Base-by-base conservation (phyloP, 2,113 vertebrate genomes). In the Merops nubicus region DNA sequence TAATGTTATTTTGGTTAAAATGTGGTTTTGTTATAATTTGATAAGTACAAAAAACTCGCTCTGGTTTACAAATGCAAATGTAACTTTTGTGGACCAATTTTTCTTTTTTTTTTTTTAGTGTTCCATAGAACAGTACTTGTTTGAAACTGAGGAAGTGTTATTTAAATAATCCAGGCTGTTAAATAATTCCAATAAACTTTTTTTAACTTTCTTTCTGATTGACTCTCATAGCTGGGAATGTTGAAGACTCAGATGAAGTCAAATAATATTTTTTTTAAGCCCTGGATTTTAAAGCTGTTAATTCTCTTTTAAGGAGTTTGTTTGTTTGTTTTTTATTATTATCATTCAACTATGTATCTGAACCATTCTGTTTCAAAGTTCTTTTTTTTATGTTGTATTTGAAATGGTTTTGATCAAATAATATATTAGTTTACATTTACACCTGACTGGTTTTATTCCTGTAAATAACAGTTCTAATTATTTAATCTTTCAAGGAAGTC, bases 401-500 rank as follows among this genome's bases (percentile, higher is more conserved):
- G 54, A 94, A 91, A 88, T 59, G 7, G 16, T 85, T 89, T 81
- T 53, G 28, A 75, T 91, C 34, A 88, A 92, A 85, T 83, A 76
- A 69, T 74, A 40, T 65, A 47, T 40, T 79, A 73, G 53, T 69
- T 85, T 85, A 87, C 78, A 93, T 92, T 96, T 96, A 68, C 17
- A 82, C n/a, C 59, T 91, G 28, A 65, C 16, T 77, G n/a, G 2
- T 69, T 93, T 93, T 70, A 62, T 88, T 88, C 43, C 25, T 78
- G 70, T 53, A 88, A 96, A 62, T 81, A 95, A 65, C 20, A 78
- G 19, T 72, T 84, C 33, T 76, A 88, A 91, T 92, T 85, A 84
- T 91, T 94, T 89, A 92, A 62, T 93, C n/a, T 87, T 92, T 67
- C 65, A 96, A 73, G n/a, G 36, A 78, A 92, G 26, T 16, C 15